phyloP scores from a whole-genome alignment of 2,888 invertebrate genomes.

The Druceiella hillmani region DNA sequence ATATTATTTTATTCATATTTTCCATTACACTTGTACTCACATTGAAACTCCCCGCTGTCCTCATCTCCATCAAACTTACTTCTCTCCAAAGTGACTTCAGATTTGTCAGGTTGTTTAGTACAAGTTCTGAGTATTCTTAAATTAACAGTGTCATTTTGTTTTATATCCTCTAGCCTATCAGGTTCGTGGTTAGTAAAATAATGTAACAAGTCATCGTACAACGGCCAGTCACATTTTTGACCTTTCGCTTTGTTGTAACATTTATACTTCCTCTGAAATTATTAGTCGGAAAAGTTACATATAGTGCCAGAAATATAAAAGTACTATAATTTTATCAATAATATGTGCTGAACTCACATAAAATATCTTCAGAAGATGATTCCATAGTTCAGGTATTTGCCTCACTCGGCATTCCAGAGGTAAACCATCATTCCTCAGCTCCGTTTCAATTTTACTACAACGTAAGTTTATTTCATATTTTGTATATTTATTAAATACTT shows the following conservation, averaged over 20 bases:
- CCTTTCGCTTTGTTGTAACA: constrained; percentile 1
- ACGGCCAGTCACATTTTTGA: constrained; percentile 31
- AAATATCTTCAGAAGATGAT: constrained; percentile 38
- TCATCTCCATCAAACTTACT: too few species aligned
- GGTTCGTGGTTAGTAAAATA: constrained; percentile 35
- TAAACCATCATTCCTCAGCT: constrained; percentile 36
- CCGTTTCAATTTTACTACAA: constrained; percentile 39
- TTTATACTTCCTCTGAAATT: not conserved
- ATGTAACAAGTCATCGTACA: constrained; percentile 34
- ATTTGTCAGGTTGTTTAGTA: constrained; percentile 17
- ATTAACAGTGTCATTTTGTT: constrained; percentile 2
- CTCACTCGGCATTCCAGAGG: constrained; percentile 43
- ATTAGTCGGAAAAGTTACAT: not conserved
- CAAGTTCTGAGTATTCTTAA: constrained; percentile 13
- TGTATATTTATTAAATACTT: not conserved
- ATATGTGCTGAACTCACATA: too few species aligned
- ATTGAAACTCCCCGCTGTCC: constrained; percentile 36
- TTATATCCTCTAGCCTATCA: constrained; percentile 30
- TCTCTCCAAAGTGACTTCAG: too few species aligned
- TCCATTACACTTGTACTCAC: too few species aligned
- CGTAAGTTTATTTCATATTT: constrained; percentile 3
- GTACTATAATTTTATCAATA: too few species aligned
- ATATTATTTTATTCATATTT: too few species aligned
- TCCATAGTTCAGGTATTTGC: constrained; percentile 44
- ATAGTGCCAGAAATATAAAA: too few species aligned